Percentiles rank a stretch among this genome's conserved stretches.
Evolutionary conservation across 1,140 invertebrate genomes (phyloP).

Genomic region (Cyclargus thomasi): DNA sequence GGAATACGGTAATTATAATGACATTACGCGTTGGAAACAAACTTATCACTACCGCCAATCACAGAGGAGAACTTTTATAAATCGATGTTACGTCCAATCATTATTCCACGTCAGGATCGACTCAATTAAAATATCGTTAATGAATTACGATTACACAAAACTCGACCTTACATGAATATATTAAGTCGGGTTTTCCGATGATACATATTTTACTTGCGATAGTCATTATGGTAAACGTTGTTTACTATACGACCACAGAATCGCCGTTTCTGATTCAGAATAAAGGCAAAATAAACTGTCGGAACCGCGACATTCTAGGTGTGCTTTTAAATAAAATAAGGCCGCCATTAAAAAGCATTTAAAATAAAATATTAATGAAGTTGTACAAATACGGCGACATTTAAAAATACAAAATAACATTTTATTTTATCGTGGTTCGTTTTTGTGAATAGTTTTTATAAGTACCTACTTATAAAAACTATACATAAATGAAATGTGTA

Average conservation of each 20-base stretch:
- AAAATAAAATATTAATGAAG: conserved; percentile 26
- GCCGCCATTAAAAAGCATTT: conserved; percentile 51
- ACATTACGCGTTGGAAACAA: conserved; percentile 70
- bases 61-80: conserved; percentile 73
- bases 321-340: conserved; percentile 49
- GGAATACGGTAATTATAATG: conserved; percentile 53
- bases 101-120: conserved; percentile 72
- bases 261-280: conserved; percentile 69
- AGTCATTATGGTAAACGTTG: conserved; percentile 70
- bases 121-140: conserved; percentile 76
- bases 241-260: conserved; percentile 73
- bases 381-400: conserved; percentile 13
- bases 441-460: too few relatives aligned
- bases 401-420: not conserved
- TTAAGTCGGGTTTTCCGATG: conserved; percentile 40
- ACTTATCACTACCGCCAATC: conserved; percentile 73
- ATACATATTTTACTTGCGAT: conserved; percentile 49
- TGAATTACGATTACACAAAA: conserved; percentile 49
- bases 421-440: conserved; percentile 1
- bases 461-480: too few relatives aligned
- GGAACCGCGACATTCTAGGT: conserved; percentile 47
- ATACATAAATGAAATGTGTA: too few relatives aligned
- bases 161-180: conserved; percentile 38
- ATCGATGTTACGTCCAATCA: conserved; percentile 74
- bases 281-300: conserved; percentile 72